phyloP scores from a whole-genome alignment of 2,113 vertebrate genomes.

The Haliaeetus leucogaster region DNA sequence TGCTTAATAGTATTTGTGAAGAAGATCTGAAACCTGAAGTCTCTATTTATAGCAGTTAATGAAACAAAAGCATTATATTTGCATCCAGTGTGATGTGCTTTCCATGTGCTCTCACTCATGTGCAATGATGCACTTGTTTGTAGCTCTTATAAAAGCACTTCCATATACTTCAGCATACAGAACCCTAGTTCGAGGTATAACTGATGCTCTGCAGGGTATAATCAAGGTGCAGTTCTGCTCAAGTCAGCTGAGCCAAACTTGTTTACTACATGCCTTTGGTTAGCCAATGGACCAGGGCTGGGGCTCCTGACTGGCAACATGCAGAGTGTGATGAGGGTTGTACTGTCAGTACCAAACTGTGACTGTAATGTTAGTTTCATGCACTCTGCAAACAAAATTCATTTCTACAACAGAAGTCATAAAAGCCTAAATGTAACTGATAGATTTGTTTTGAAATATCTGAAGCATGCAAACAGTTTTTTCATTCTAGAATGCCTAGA shows the following conservation, averaged over 20 bases:
- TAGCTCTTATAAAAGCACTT: not conserved
- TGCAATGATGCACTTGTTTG: not conserved
- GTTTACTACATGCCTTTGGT: fast-evolving
- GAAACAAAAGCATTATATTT: not conserved
- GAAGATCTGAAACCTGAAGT: not conserved
- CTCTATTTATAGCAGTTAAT: not conserved
- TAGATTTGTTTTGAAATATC: no score
- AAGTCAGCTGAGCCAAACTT: not conserved
- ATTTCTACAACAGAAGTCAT: not conserved
- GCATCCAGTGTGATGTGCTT: not conserved
- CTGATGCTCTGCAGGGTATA: not conserved
- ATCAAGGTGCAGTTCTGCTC: not conserved
- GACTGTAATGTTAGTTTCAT: not conserved
- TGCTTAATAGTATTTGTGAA: not conserved
- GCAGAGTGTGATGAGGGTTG: fast-evolving
- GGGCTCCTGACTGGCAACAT: not conserved
- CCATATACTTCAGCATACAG: not conserved
- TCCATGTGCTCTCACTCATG: not conserved
- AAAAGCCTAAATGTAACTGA: not conserved
- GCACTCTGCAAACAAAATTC: not conserved
- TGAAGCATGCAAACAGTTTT: not conserved
- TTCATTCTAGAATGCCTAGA: not conserved
- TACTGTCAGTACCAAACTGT: not conserved
- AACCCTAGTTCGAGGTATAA: not conserved
- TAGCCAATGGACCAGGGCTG: not conserved